Base-by-base conservation (phyloP, 2,113 vertebrate genomes). In the Micromys minutus region DNA sequence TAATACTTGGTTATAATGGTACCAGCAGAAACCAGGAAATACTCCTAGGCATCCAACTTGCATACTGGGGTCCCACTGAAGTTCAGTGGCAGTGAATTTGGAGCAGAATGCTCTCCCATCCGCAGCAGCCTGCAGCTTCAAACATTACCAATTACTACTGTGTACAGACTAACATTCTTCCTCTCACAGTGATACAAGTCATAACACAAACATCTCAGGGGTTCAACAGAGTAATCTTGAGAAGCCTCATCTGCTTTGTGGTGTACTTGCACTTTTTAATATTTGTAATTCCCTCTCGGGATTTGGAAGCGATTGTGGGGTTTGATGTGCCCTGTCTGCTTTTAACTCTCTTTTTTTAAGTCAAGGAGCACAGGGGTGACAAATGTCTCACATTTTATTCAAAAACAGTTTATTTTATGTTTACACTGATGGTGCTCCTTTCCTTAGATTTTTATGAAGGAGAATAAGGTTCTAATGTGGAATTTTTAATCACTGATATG, bases 221-320 rank as follows among this genome's bases (percentile, higher is more conserved):
- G 10, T 11, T 10, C 10, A n/a, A 0, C 1, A 9, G 10, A 55
- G 19, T 22, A n/a, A 55, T 50, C 7, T 9, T 55, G 34, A n/a
- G 50, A 17, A n/a, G 5, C 31, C 7, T 6, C 19, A 80, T 4
- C 34, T n/a, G 19, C 10, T 80, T 0, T 1, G 1, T 65, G 63
- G 31, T 2, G 29, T 65, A 11, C 21, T 34, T 80, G 50, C 34
- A 52, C 34, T 11, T 55, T 10, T 1, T 22, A n/a, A 22, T n/a
- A n/a, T 55, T 80, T 65, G 11, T 12, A 31, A 29, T 65, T 31
- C 10, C 0, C 10, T 65, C 11, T 6, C 36, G 16, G 29, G 45
- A 6, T 52, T 50, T 50, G 7, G 34, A 50, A 31, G 7, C 4
- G 16, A 52, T 52, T 77, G 15, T 17, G 31, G 3, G 6, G 11